Percentiles rank a stretch among this genome's conserved stretches.
Evolutionary conservation across 2,113 vertebrate genomes (phyloP).

Genomic region (Albula glossodonta): DNA sequence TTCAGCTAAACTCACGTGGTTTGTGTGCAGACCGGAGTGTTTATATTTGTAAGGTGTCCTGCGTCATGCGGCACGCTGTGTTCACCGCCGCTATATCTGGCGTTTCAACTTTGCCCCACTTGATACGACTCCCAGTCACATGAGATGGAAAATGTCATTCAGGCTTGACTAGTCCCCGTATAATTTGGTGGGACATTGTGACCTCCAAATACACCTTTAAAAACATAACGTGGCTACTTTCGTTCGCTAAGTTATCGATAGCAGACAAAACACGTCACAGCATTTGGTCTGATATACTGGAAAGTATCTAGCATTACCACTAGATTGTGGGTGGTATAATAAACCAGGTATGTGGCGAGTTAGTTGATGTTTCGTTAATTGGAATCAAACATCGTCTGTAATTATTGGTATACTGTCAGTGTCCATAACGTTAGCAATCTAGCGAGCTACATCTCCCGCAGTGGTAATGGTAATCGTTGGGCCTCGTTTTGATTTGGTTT

Average conservation of each 20-base stretch:
- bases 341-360: too few species aligned
- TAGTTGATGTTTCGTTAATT: too few species aligned
- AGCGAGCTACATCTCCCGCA: too few species aligned
- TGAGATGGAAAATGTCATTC: slow-evolving; percentile 74
- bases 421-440: too few species aligned
- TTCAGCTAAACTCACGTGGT: slow-evolving; percentile 1
- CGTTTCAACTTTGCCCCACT: slow-evolving; percentile 75
- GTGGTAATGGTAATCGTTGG: not conserved
- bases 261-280: too few species aligned
- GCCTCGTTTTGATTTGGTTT: not conserved
- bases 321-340: too few species aligned
- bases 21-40: slow-evolving; percentile 46
- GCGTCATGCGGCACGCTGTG: slow-evolving; percentile 44
- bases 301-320: too few species aligned
- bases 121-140: slow-evolving; percentile 59
- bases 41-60: slow-evolving; percentile 55
- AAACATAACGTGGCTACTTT: too few species aligned
- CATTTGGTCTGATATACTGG: too few species aligned
- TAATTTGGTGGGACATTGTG: not conserved
- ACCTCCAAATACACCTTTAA: not conserved
- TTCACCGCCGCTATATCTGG: slow-evolving; percentile 67
- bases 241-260: too few species aligned
- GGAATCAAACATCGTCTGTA: too few species aligned
- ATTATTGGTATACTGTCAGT: too few species aligned
- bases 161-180: slow-evolving; percentile 36